Percentiles rank a stretch among this genome's conserved stretches.
These are phyloP conservation scores for Dasyprocta punctata DNA, from an alignment of 2,113 vertebrate species.

Conservation along the genomic window DNA sequence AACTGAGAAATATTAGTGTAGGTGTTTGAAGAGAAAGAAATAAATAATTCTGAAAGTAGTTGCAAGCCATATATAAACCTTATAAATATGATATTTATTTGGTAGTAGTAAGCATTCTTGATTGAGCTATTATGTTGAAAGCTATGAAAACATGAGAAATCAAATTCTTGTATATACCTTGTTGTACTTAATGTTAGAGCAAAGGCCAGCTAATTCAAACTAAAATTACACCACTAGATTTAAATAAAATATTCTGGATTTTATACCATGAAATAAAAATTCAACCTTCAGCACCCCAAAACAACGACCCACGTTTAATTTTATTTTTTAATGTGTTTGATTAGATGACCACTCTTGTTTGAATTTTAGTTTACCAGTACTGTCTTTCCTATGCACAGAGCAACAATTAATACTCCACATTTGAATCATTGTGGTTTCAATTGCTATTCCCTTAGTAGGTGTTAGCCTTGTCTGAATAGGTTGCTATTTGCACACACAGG, in stretches of 20 bases:
- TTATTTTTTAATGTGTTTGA: background rate
- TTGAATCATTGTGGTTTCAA: background rate
- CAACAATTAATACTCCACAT: background rate
- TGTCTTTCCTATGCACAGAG: background rate
- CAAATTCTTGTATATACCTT: background rate
- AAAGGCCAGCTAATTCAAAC: background rate
- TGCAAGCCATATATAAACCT: background rate
- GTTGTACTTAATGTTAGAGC: background rate
- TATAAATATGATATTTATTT: background rate
- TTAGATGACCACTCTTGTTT: background rate
- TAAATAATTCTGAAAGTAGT: background rate
- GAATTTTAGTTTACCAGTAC: background rate
- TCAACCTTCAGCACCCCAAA: background rate
- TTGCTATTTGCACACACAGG: background rate
- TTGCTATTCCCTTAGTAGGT: background rate
- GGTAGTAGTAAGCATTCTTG: background rate
- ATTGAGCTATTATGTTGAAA: background rate
- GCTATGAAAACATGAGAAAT: background rate
- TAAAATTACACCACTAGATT: background rate
- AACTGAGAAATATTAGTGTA: background rate
- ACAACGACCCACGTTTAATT: background rate
- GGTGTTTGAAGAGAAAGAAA: constrained; percentile 9
- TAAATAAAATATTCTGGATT: background rate
- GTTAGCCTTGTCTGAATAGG: background rate
- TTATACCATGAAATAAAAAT: background rate